phyloP scores from a whole-genome alignment of 2,797 vertebrate species.

The Tapera naevia region DNA sequence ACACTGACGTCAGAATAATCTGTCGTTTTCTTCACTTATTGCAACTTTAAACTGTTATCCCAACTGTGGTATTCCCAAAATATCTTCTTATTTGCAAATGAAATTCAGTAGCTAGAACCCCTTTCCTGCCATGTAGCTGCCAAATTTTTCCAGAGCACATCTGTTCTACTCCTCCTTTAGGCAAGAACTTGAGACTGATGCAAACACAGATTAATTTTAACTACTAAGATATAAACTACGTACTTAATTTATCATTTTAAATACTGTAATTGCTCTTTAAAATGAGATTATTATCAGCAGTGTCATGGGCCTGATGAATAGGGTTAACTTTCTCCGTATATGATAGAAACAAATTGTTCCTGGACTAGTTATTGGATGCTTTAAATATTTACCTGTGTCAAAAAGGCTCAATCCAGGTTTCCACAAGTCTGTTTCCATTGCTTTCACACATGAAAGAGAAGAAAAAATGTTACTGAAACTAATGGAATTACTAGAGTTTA shows the following conservation, averaged over 20 bases:
- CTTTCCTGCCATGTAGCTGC: background rate
- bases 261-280: background rate
- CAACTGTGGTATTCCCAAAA: background rate
- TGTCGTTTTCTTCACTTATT: background rate
- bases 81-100: background rate
- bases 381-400: constrained; percentile 82
- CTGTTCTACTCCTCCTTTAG: background rate
- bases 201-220: background rate
- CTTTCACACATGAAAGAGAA: constrained; percentile 65
- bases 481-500: background rate
- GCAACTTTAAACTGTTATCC: background rate
- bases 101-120: background rate
- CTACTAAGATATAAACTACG: background rate
- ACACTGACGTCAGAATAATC: background rate
- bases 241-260: background rate
- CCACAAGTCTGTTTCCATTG: constrained; percentile 76
- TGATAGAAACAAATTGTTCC: background rate
- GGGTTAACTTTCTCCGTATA: background rate
- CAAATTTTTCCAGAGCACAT: background rate
- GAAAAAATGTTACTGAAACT: constrained; percentile 23
- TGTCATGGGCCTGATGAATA: background rate
- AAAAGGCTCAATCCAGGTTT: constrained; percentile 80
- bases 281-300: background rate
- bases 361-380: background rate
- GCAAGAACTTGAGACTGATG: background rate